phyloP scores from a whole-genome alignment of 2,113 vertebrate genomes.

The Podocnemis expansa region DNA sequence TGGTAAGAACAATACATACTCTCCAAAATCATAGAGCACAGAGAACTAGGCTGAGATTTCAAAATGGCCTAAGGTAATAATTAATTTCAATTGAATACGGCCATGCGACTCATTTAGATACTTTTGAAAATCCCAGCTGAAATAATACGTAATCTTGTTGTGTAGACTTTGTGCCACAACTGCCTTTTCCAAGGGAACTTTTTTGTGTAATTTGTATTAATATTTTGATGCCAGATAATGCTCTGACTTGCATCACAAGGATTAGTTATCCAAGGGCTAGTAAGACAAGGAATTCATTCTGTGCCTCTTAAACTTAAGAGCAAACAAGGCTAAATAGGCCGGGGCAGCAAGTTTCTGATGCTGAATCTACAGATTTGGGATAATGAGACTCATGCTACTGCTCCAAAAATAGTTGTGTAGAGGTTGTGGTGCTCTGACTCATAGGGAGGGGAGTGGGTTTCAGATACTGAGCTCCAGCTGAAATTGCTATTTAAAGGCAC shows the following conservation, averaged over 20 bases:
- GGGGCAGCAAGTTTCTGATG: too few species aligned
- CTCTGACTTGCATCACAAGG: background rate
- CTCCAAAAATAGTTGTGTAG: too few species aligned
- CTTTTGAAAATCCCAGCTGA: background rate
- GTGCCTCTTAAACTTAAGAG: background rate
- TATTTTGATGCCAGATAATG: background rate
- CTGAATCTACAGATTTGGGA: too few species aligned
- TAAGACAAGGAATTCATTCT: background rate
- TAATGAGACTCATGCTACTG: too few species aligned
- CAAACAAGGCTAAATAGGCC: background rate
- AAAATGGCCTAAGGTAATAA: background rate
- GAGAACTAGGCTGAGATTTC: background rate
- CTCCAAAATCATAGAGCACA: background rate
- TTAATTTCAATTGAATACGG: background rate
- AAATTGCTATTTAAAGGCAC: too few species aligned
- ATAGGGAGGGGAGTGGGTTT: too few species aligned
- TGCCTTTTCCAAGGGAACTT: background rate
- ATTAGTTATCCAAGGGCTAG: background rate
- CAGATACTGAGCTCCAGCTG: too few species aligned
- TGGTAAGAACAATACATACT: background rate
- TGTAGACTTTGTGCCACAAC: background rate
- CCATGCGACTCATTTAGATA: background rate
- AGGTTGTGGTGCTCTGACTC: too few species aligned
- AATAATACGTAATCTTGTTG: background rate
- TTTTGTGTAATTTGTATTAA: too few species aligned